Base-by-base conservation (phyloP, 2,888 invertebrate species). In the Mechanitis mazaeus region DNA sequence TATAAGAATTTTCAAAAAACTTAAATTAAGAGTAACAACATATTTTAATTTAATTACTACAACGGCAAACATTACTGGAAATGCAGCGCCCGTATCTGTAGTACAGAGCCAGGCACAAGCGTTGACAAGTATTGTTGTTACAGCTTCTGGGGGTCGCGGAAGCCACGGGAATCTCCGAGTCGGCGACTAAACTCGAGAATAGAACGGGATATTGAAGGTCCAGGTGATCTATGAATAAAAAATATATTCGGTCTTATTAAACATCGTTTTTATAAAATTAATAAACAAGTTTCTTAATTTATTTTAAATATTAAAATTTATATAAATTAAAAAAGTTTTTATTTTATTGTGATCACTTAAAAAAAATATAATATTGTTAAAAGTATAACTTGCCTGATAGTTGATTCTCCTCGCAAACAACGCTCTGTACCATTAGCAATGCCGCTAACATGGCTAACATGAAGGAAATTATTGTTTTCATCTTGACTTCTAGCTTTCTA, bases 51-150 rank as follows among this genome's bases (percentile, higher is more conserved):
- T 47, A 47, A 47, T 28, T n/a, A n/a, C 20, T 61, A 38, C 58
- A 64, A 33, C 56, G 45, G 50, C 64, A 64, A 3, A 64, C 55
- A 38, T 42, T 45, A n/a, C 55, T 59, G 47, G 28, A 3, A 33
- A 59, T 62, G 42, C 64, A 64, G 20, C 62, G 61, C 28, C 59
- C 57, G n/a, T 55, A 57, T n/a, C 38, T 59, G 46, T 35, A 62
- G 50, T 57, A 38, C n/a, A 61, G 55, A 11, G 59, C 59, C n/a
- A 47, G 35, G n/a, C 61, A 64, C 35, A 64, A 35, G 45, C 57
- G 57, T 28, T 42, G 55, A 38, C 62, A 64, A 45, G 55, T 50
- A 3, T 57, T 50, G 7, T 59, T 59, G 42, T 61, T 64, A 59
- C 62, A 64, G n/a, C 20, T 28, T 47, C 47, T 38, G 38, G 38